A percentile compares a stretch with the other conserved stretches of the same genome.
Conservation (phyloP, 1,140 invertebrate genomes). For the Aleiodes sp. region DNA sequence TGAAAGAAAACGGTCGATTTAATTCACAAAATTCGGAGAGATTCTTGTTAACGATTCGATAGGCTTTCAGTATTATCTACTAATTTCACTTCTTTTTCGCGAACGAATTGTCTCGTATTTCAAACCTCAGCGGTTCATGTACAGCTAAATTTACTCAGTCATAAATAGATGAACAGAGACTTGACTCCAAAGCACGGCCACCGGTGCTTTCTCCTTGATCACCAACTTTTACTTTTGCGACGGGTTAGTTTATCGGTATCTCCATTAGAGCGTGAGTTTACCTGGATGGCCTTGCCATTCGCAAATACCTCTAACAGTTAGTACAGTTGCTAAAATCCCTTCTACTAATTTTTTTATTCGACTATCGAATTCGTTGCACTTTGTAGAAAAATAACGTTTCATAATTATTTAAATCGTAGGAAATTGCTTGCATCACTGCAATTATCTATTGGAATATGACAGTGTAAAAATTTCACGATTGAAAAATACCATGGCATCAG, state of each 20-base stretch:
- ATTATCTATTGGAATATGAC: not conserved
- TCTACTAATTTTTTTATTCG: not conserved
- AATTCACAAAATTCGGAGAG: not conserved
- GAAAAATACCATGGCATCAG: not conserved
- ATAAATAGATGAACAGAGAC: constrained; percentile 8
- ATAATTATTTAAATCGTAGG: too few species aligned
- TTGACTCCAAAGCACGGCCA: constrained; percentile 23
- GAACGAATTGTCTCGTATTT: too few species aligned
- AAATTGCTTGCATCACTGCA: not conserved
- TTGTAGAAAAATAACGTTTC: too few species aligned
- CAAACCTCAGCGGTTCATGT: too few species aligned
- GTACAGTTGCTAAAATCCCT: not conserved
- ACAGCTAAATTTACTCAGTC: not conserved
- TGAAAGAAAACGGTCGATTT: not conserved
- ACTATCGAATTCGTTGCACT: too few species aligned
- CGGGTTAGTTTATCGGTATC: constrained; percentile 48
- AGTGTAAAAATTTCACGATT: not conserved
- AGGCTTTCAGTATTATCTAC: too few species aligned
- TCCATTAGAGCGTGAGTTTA: constrained; percentile 29
- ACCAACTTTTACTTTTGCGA: constrained; percentile 65
- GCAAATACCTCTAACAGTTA: not conserved
- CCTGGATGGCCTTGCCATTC: constrained; percentile 5
- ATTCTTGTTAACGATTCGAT: not conserved
- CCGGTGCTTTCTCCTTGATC: constrained; percentile 58
- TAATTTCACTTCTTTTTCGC: too few species aligned